These are phyloP conservation scores for Campoletis raptor DNA, from an alignment of 2,888 invertebrate species.

Conservation along the genomic window DNA sequence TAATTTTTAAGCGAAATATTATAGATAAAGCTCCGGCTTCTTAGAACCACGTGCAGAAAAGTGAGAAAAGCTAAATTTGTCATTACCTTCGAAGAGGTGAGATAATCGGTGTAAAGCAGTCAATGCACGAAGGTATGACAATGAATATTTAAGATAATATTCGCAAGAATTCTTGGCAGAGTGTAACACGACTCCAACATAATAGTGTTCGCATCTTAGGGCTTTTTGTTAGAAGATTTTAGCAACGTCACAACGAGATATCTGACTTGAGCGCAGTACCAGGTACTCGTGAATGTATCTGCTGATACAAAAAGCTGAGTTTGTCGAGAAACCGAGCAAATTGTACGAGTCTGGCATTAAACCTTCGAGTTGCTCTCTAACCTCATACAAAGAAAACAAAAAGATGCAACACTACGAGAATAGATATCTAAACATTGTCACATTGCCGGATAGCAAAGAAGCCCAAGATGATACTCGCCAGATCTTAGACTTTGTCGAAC, in stretches of 20 bases:
- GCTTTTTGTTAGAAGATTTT: constrained; percentile 16
- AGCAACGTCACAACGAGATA: constrained; percentile 42
- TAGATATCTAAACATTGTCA: constrained; percentile 51
- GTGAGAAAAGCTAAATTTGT: constrained; percentile 33
- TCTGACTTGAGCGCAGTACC: constrained; percentile 32
- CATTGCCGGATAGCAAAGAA: constrained; percentile 35
- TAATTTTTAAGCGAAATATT: constrained; percentile 43
- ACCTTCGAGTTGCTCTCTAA: constrained; percentile 35
- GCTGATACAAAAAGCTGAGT: constrained; percentile 29
- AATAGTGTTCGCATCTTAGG: constrained; percentile 33
- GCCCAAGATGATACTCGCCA: constrained; percentile 38
- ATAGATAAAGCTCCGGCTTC: constrained; percentile 33
- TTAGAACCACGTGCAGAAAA: constrained; percentile 35
- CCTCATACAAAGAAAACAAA: constrained; percentile 20
- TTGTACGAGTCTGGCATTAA: constrained; percentile 23
- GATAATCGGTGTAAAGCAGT: constrained; percentile 28
- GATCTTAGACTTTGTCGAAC: constrained; percentile 32
- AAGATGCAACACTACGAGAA: background rate
- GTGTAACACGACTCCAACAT: constrained; percentile 7
- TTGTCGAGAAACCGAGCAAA: constrained; percentile 35
- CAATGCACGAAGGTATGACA: constrained; percentile 28
- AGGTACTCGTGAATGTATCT: constrained; percentile 28
- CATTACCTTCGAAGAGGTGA: constrained; percentile 26
- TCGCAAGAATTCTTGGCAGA: constrained; percentile 9
- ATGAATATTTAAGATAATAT: constrained; percentile 44